A percentile compares a stretch with the other conserved stretches of the same genome.
These are phyloP conservation scores for Eristalinus aeneus DNA, from an alignment of 2,888 invertebrate genomes.

Conservation along the genomic window DNA sequence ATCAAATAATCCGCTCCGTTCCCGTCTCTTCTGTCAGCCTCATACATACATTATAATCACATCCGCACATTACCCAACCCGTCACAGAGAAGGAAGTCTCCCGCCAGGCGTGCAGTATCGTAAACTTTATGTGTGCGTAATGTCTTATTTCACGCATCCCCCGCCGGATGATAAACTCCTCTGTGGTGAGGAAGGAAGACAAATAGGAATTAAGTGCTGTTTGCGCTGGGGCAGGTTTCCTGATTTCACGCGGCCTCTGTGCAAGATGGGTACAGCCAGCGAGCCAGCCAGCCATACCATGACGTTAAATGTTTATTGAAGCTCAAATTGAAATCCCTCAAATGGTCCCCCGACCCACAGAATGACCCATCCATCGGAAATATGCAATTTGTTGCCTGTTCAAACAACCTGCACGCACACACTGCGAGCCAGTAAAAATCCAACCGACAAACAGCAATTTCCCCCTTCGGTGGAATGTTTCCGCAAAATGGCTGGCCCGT, in stretches of 20 bases:
- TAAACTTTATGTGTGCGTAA: constrained; percentile 32
- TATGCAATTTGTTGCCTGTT: not conserved
- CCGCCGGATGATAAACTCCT: constrained; percentile 19
- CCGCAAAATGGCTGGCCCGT: not conserved
- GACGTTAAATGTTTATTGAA: not conserved
- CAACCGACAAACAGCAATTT: not conserved
- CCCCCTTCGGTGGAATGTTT: not conserved
- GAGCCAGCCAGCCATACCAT: not conserved
- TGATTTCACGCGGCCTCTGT: not conserved
- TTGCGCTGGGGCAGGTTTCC: not conserved
- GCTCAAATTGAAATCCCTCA: not conserved
- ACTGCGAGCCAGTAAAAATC: not conserved
- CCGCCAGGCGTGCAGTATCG: not conserved
- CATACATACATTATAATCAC: no score
- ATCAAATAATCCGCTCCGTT: no score
- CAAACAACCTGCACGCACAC: not conserved
- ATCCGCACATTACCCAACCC: no score
- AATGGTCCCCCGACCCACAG: not conserved
- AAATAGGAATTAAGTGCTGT: constrained; percentile 3
- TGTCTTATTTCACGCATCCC: constrained; percentile 29
- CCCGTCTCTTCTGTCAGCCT: no score
- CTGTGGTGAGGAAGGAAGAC: not conserved
- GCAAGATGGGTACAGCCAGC: not conserved
- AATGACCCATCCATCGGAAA: not conserved
- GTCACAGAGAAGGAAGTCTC: not conserved